These are phyloP conservation scores for Epinephelus moara DNA, from an alignment of 2,113 vertebrate species.

Conservation along the genomic window DNA sequence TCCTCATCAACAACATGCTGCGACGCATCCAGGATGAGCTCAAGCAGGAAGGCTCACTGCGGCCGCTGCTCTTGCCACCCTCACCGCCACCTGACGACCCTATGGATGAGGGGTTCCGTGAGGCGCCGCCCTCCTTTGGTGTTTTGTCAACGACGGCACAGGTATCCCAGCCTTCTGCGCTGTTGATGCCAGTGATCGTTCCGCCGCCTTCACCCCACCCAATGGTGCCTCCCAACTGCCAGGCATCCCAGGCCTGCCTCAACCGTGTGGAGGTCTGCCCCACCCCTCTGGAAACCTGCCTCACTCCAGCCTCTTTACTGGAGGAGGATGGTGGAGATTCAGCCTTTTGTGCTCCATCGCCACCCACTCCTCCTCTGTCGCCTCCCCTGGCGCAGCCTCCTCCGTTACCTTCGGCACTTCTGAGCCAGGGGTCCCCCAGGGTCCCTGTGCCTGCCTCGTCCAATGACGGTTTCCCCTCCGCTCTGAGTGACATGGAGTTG, in stretches of 20 bases:
- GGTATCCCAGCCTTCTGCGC: slow-evolving; percentile 64
- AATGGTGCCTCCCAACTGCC: slow-evolving; percentile 64
- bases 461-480: slow-evolving; percentile 90
- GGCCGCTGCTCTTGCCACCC: slow-evolving; percentile 88
- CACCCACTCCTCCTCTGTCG: slow-evolving; percentile 78
- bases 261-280: slow-evolving; percentile 79
- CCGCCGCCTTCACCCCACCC: slow-evolving; percentile 84
- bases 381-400: slow-evolving; percentile 86
- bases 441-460: slow-evolving; percentile 70
- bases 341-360: slow-evolving; percentile 88
- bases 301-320: slow-evolving; percentile 95
- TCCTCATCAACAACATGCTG: slow-evolving; percentile 99
- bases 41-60: slow-evolving; percentile 93
- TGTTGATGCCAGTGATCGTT: slow-evolving; percentile 66
- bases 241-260: slow-evolving; percentile 46
- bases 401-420: slow-evolving; percentile 65
- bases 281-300: slow-evolving; percentile 87
- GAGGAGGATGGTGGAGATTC: slow-evolving; percentile 89
- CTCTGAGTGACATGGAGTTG: slow-evolving; percentile 94
- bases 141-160: slow-evolving; percentile 69
- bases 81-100: slow-evolving; percentile 89
- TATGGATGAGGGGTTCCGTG: slow-evolving; percentile 89
- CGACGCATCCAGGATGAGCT: slow-evolving; percentile 98
- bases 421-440: slow-evolving; percentile 79
- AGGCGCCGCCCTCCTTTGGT: slow-evolving; percentile 88